phyloP scores from a whole-genome alignment of 2,888 invertebrate species.

The Lycophotia porphyrea region DNA sequence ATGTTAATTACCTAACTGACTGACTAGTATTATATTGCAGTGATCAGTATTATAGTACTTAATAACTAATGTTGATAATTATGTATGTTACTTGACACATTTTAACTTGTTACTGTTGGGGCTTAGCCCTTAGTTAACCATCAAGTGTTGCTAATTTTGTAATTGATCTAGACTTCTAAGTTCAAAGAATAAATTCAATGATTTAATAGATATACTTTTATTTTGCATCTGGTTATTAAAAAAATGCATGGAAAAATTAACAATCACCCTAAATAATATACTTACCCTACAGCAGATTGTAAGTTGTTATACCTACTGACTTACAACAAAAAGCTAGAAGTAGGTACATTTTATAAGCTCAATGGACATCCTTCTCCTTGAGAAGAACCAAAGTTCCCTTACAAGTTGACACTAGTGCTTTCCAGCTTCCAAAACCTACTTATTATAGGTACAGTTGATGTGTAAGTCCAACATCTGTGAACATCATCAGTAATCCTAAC shows the following conservation, averaged over 20 bases:
- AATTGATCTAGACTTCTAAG: slow-evolving; percentile 10
- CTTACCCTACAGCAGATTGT: not conserved
- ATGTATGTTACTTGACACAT: slow-evolving; percentile 32
- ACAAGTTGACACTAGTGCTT: not conserved
- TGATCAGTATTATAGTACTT: slow-evolving; percentile 58
- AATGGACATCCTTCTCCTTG: not conserved
- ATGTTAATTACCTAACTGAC: slow-evolving; percentile 48
- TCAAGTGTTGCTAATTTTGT: slow-evolving; percentile 50
- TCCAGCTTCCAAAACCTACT: not conserved
- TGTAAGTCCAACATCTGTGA: not conserved
- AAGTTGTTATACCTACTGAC: not conserved
- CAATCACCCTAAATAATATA: not conserved
- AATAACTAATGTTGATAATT: slow-evolving; percentile 42
- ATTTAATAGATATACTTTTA: not conserved
- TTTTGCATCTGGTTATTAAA: slow-evolving; percentile 16
- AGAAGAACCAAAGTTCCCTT: not conserved
- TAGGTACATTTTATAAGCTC: not conserved
- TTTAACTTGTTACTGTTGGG: slow-evolving; percentile 28
- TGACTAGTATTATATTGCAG: slow-evolving; percentile 41
- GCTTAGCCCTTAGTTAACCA: slow-evolving; percentile 32
- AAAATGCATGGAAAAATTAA: not conserved
- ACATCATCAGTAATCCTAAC: not conserved
- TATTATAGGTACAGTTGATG: not conserved
- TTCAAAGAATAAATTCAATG: slow-evolving; percentile 19
- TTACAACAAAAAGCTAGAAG: not conserved